A percentile compares a stretch with the other conserved stretches of the same genome.
These are phyloP conservation scores for Carassius carassius DNA, from an alignment of 2,113 vertebrate species.

Conservation along the genomic window DNA sequence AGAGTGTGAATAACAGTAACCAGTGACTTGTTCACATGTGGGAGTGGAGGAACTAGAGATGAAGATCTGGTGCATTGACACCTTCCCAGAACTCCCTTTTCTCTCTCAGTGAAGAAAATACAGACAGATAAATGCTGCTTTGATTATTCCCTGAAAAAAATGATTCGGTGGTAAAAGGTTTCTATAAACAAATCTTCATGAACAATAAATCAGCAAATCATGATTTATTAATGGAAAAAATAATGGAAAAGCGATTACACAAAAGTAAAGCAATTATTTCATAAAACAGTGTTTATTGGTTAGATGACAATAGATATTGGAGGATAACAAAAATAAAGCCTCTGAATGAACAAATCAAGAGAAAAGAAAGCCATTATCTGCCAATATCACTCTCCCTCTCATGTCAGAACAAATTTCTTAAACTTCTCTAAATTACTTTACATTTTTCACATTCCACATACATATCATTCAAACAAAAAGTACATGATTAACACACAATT, in stretches of 20 bases:
- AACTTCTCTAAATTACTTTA: slow-evolving; percentile 68
- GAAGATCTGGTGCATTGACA: slow-evolving; percentile 39
- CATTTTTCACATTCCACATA: not conserved
- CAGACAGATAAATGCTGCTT: not conserved
- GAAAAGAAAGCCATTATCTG: slow-evolving; percentile 62
- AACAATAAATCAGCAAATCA: slow-evolving; percentile 21
- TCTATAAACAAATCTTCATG: not conserved
- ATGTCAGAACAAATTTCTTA: slow-evolving; percentile 62
- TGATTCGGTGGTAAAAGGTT: not conserved
- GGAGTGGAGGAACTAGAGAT: slow-evolving; percentile 47
- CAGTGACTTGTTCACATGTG: slow-evolving; percentile 45
- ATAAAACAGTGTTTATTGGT: slow-evolving; percentile 34
- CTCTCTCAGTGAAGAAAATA: not conserved
- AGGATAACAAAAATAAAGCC: slow-evolving; percentile 68
- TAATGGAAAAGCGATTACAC: slow-evolving; percentile 1
- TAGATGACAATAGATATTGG: slow-evolving; percentile 54
- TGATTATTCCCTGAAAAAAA: not conserved
- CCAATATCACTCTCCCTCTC: slow-evolving; percentile 65
- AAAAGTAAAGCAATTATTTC: slow-evolving; percentile 44
- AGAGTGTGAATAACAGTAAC: slow-evolving; percentile 49
- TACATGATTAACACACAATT: slow-evolving; percentile 69
- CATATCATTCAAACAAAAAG: slow-evolving; percentile 10
- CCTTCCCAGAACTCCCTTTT: slow-evolving; percentile 50
- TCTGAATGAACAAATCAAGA: slow-evolving; percentile 68
- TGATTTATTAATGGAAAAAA: not conserved